Base-by-base conservation (phyloP, 2,797 vertebrate genomes). In the Triplophysa bombifrons region DNA sequence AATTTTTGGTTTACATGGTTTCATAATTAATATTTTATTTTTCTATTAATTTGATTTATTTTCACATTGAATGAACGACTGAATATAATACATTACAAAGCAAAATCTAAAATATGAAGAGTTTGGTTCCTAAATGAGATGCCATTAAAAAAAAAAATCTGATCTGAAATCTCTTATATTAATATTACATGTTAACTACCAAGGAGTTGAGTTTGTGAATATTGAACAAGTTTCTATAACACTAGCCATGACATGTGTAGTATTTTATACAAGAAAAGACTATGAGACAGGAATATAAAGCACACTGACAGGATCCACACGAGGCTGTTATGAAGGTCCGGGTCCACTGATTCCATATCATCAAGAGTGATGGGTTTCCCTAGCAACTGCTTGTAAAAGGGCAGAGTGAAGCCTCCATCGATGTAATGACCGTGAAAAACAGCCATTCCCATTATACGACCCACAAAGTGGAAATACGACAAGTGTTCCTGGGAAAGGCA, bases 391-490 rank as follows among this genome's bases (percentile, higher is more conserved):
- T 99, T 98, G 84, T 99, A 99, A 92, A 99, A 99, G 81, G 97
- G 97, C 72, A 98, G 87, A 0, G 97, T 98, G 84, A 99, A 99
- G 84, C 97, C 96, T 0, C 97, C 97, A 2, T 99, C 96, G 0
- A 99, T 99, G 87, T 99, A 99, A 93, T 99, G 97, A 78, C 97
- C 97, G 0, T 99, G 97, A 89, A 99, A 99, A 82, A 99, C 97
- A 1, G 97, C 97, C 97, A 99, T 97, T 44, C 97, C 97, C 97
- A 99, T 99, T 86, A 99, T 98, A 56, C 96, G 92, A 3, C 97
- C 97, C 80, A 98, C 97, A 2, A 99, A 99, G 88, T 99, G 97
- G 90, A 99, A 99, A 87, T 99, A 99, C 0, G 97, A 99, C 87
- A 99, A 90, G 86, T 99, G 97, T 85, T 98, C 97, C 97, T 99